Percentiles rank a stretch among this genome's conserved stretches.
phyloP scores from a whole-genome alignment of 92 coral and sea anemone genomes.

The Palythoa caribaeorum region DNA sequence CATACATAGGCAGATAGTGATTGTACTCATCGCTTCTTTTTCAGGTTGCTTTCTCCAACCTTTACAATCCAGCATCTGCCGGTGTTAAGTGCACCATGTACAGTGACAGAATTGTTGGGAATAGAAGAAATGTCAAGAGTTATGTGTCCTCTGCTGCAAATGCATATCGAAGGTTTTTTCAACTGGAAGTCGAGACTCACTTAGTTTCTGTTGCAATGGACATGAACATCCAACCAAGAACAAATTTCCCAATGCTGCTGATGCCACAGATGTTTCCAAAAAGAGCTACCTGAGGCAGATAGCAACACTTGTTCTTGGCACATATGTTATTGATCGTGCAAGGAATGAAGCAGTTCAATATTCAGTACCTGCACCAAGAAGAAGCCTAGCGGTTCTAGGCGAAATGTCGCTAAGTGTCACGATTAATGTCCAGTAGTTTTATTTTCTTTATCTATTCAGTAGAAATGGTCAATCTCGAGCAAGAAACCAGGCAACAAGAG shows the following conservation, averaged over 20 bases:
- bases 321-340: slow-evolving; percentile 32
- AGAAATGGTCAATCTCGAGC: not conserved
- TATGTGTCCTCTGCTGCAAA: slow-evolving; percentile 80
- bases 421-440: too few species aligned
- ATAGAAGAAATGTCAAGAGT: slow-evolving; percentile 74
- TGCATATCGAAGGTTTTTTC: slow-evolving; percentile 76
- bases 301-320: slow-evolving; percentile 23
- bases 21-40: not conserved
- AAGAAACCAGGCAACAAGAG: not conserved
- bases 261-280: slow-evolving; percentile 53
- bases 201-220: slow-evolving; percentile 75
- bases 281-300: slow-evolving; percentile 57
- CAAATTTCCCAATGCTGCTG: slow-evolving; percentile 23
- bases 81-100: slow-evolving; percentile 86
- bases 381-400: too few species aligned
- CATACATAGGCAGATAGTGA: too few species aligned
- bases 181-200: slow-evolving; percentile 72
- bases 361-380: not conserved
- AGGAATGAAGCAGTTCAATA: slow-evolving; percentile 4
- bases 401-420: too few species aligned
- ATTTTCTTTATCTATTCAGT: not conserved
- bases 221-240: slow-evolving; percentile 36
- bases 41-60: slow-evolving; percentile 72
- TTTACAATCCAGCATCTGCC: slow-evolving; percentile 74
- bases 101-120: slow-evolving; percentile 71